These are phyloP conservation scores for Anoplopoma fimbria DNA, from an alignment of 2,113 vertebrate genomes.

Conservation along the genomic window DNA sequence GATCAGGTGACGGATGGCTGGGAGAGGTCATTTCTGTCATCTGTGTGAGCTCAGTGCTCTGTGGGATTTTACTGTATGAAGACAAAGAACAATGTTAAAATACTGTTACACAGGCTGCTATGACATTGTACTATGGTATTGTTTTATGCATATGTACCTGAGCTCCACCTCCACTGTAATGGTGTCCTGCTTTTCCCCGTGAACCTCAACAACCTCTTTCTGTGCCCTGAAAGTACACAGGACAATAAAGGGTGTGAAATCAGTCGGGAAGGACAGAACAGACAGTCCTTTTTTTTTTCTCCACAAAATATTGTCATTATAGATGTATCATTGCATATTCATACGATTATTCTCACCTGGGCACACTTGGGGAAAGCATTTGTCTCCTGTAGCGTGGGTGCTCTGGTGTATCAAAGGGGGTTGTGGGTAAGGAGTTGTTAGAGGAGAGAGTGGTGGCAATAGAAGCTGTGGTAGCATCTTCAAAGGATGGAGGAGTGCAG, in stretches of 20 bases:
- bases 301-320: background rate
- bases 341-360: conserved; percentile 84
- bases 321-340: background rate
- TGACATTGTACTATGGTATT: background rate
- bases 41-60: conserved; percentile 77
- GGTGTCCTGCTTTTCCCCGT: conserved; percentile 89
- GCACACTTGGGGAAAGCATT: conserved; percentile 88
- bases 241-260: background rate
- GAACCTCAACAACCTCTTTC: conserved; percentile 72
- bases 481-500: conserved; percentile 96
- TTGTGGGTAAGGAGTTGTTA: conserved; percentile 92
- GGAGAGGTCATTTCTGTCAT: conserved; percentile 59
- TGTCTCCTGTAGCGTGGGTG: conserved; percentile 92
- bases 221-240: conserved; percentile 81
- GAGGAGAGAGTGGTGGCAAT: conserved; percentile 97
- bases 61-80: conserved; percentile 71
- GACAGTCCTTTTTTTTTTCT: background rate
- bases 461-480: conserved; percentile 97
- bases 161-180: conserved; percentile 93
- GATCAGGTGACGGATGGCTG: conserved; percentile 46
- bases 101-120: background rate
- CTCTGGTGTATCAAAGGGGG: conserved; percentile 93
- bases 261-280: background rate
- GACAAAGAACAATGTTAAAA: conserved; percentile 1
- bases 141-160: conserved; percentile 66